Evolutionary conservation across 1,140 invertebrate species (phyloP).

Genomic region (Sinella curviseta): DNA sequence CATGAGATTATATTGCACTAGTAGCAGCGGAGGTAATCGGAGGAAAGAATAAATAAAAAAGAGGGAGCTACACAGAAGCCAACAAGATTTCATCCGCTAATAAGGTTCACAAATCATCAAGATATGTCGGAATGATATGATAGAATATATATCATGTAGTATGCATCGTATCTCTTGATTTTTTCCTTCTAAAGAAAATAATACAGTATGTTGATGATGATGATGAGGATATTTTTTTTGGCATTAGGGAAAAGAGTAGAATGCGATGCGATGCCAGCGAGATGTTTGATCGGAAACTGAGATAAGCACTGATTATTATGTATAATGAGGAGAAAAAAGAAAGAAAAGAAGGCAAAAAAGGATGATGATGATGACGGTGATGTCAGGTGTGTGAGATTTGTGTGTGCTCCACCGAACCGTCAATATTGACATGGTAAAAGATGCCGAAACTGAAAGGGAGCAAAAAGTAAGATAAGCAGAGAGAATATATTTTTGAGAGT

Average conservation of each 20-base stretch:
- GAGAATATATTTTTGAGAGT: neutral
- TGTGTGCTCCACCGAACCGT: neutral
- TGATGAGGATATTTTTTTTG: slow-evolving; percentile 16
- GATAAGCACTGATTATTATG: slow-evolving; percentile 17
- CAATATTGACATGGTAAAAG: slow-evolving; percentile 20
- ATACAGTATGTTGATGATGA: neutral
- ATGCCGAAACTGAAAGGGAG: slow-evolving; percentile 6
- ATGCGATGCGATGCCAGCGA: no score
- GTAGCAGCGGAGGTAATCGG: no score
- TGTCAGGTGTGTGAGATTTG: neutral
- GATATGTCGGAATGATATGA: slow-evolving; percentile 24
- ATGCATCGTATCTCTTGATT: neutral
- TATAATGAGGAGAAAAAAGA: slow-evolving; percentile 3
- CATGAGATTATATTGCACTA: no score
- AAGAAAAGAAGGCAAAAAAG: neutral
- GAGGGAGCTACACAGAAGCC: slow-evolving; percentile 21
- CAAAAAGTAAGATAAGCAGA: neutral
- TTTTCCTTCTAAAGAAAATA: neutral
- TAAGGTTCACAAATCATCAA: slow-evolving; percentile 27
- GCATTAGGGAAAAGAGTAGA: neutral
- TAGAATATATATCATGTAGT: neutral
- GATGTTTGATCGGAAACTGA: slow-evolving; percentile 1
- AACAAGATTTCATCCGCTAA: slow-evolving; percentile 23
- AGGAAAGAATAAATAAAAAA: neutral
- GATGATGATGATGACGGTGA: neutral